These are phyloP conservation scores for Julus scanicus DNA, from an alignment of 2,888 invertebrate species.

Conservation along the genomic window DNA sequence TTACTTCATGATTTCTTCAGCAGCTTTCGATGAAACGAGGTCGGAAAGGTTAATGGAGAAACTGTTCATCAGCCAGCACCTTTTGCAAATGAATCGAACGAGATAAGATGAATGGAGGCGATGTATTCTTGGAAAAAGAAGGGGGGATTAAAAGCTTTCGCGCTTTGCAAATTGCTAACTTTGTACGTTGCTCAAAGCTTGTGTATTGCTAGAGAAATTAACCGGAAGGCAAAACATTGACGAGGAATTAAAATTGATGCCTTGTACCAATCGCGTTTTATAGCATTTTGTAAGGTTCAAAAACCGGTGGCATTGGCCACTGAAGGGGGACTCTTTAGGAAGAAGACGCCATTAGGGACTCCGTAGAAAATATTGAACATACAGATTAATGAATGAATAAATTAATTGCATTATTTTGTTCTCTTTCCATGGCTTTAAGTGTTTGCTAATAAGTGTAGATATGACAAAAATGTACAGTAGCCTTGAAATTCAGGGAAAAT, in stretches of 20 bases:
- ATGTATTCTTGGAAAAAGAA: not conserved
- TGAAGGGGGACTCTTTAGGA: not conserved
- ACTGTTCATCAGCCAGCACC: slow-evolving; percentile 22
- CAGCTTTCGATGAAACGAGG: slow-evolving; percentile 28
- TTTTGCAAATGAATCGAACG: slow-evolving; percentile 33
- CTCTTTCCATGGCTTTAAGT: too few species aligned
- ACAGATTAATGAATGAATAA: too few species aligned
- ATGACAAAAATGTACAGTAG: too few species aligned
- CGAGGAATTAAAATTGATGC: not conserved
- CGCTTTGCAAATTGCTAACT: not conserved
- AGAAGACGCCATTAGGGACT: too few species aligned
- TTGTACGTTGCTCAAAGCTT: not conserved
- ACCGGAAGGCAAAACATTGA: not conserved
- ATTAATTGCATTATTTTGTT: too few species aligned
- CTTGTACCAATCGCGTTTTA: not conserved
- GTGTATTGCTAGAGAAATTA: not conserved
- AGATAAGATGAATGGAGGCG: slow-evolving; percentile 7
- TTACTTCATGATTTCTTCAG: not conserved
- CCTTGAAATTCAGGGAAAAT: too few species aligned
- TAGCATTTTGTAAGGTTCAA: not conserved
- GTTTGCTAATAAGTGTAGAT: too few species aligned
- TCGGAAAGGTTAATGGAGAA: slow-evolving; percentile 14
- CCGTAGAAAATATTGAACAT: too few species aligned
- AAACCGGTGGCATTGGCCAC: not conserved
- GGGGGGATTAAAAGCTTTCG: not conserved